Base-by-base conservation (phyloP, 2,888 invertebrate species). In the Chouioia cunea region DNA sequence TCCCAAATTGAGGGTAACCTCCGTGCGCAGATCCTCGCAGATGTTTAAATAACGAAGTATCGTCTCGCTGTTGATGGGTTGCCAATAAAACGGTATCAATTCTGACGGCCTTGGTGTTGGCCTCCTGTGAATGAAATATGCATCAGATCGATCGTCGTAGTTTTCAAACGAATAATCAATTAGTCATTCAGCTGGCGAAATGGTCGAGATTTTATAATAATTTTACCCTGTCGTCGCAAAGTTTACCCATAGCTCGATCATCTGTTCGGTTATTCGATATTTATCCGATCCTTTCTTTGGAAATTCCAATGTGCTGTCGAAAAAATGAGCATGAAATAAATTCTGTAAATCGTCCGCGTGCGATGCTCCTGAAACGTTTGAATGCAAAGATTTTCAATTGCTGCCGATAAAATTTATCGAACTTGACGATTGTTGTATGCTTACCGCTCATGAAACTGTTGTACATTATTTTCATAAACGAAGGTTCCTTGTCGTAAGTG, bases 201-300 rank as follows among this genome's bases (percentile, higher is more conserved):
- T 10, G 6, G 16, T 50, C 18, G 14, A 50, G 8, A 47, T 23
- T 63, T 64, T 57, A 4, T 53, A 22, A 20, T 50, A 54, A 36
- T 36, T 6, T 53, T 44, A 82, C 84, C 84, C 84, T 3, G 82
- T 83, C 71, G 79, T 83, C 0, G 84, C 84, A 27, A 85, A 85
- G 63, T 83, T 74, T 0, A 80, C 82, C 84, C 83, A 84, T 77
- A 84, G 76, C 71, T 80, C 76, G 0, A 79, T 80, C 43, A 84
- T 67, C 15, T 73, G 73, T 54, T 82, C 74, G 54, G 78, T 77
- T 1, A 83, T 48, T 56, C 56, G 73, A 20, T 77, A 12, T 2
- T 36, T 62, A 1, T 47, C 60, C 1, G 62, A 56, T 3, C 47
- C 53, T 2, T 22, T 10, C 36, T 67, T 52, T 4, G 59, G 44